These are phyloP conservation scores for Tenthredo distinguenda DNA, from an alignment of 2,888 invertebrate species.

Conservation along the genomic window DNA sequence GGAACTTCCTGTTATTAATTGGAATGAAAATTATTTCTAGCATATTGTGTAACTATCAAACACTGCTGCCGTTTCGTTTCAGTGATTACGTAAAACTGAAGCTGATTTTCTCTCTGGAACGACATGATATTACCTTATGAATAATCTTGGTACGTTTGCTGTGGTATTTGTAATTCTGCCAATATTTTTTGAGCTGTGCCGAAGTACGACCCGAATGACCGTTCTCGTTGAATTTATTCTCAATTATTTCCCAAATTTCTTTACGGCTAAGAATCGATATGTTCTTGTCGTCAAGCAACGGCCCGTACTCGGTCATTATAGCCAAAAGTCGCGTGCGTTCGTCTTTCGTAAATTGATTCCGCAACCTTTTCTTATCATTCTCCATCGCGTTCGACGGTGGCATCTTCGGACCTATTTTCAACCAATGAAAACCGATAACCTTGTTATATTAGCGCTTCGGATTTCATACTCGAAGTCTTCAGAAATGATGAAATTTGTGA, in stretches of 20 bases:
- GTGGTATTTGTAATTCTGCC: constrained; percentile 68
- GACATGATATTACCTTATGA: neutral
- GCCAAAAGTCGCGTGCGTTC: constrained; percentile 61
- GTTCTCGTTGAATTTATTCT: constrained; percentile 61
- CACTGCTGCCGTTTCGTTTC: neutral
- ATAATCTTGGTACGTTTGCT: constrained; percentile 58
- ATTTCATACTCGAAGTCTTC: neutral
- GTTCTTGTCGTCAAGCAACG: constrained; percentile 61
- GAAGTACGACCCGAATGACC: constrained; percentile 62
- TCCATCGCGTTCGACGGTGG: constrained; percentile 55
- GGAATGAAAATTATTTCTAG: neutral
- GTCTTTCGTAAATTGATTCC: constrained; percentile 64
- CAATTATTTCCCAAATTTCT: constrained; percentile 64
- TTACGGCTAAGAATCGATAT: constrained; percentile 62
- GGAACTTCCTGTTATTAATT: constrained; percentile 30
- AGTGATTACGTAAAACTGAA: neutral
- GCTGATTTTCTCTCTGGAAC: neutral
- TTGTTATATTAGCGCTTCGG: neutral
- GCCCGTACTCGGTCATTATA: constrained; percentile 63
- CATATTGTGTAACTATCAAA: neutral
- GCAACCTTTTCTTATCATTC: constrained; percentile 57
- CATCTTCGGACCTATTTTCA: constrained; percentile 15
- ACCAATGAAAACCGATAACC: neutral
- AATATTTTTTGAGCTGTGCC: constrained; percentile 65
- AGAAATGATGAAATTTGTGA: neutral